These are phyloP conservation scores for Mactromeris polynyma DNA, from an alignment of 2,888 invertebrate species.

Conservation along the genomic window DNA sequence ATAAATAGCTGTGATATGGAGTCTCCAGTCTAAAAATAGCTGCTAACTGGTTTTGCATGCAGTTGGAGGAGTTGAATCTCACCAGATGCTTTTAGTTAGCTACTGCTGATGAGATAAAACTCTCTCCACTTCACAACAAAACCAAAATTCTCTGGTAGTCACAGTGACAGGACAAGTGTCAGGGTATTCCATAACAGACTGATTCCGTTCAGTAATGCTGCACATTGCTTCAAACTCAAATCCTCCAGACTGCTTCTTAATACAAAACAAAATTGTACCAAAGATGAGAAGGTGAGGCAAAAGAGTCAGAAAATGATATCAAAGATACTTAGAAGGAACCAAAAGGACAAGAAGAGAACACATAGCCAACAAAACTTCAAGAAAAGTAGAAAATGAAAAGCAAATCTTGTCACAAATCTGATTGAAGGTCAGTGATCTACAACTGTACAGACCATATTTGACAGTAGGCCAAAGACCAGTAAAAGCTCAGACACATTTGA, in stretches of 20 bases:
- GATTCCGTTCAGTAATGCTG: neutral
- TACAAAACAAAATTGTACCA: neutral
- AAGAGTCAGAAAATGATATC: neutral
- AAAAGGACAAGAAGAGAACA: neutral
- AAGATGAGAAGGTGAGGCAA: neutral
- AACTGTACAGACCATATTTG: neutral
- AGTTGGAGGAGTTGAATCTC: conserved; percentile 94
- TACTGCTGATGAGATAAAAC: conserved; percentile 86
- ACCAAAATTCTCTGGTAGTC: conserved; percentile 34
- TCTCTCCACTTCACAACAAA: conserved; percentile 86
- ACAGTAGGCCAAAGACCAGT: neutral
- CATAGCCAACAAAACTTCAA: neutral
- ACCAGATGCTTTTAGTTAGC: conserved; percentile 86
- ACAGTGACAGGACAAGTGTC: neutral
- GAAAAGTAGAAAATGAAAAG: no score
- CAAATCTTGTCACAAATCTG: neutral
- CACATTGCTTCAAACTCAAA: neutral
- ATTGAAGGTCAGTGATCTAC: neutral
- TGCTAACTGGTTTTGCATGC: conserved; percentile 88
- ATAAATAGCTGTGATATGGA: conserved; percentile 22
- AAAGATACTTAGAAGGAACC: neutral
- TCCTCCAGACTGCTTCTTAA: neutral
- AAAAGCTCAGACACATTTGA: neutral
- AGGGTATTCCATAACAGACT: neutral
- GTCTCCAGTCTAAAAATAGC: conserved; percentile 41